Evolutionary conservation across 2,113 vertebrate genomes (phyloP), one percentile per base, ranked within the genome.

Genomic region (Ictalurus furcatus): DNA sequence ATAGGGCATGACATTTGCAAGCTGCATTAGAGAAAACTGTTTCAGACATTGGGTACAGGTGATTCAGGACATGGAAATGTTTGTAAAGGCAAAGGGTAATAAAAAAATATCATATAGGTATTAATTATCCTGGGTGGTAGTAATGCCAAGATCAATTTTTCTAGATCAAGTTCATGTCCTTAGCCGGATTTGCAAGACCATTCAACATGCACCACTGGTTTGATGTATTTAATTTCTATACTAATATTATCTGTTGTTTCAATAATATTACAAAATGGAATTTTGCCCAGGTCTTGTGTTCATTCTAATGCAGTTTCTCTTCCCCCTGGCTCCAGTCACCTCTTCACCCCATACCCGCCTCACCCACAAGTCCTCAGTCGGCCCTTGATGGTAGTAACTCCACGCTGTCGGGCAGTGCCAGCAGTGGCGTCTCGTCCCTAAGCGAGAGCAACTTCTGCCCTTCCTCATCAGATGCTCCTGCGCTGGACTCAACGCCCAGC

Each of bases 331-430:
- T 1, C 88, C 94, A 98, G 98, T 98, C 97, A 19, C 97, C 97
- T 88, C 97, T 98, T 85, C 98, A 98, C 88, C 97, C 97, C 87
- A 99, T 98, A 94, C 98, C 98, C 94, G 98, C 98, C 90, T 98
- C 97, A 40, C 98, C 97, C 93, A 99, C 97, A 94, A 99, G 98
- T 96, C 98, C 97, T 0, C 97, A 97, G 94, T 98, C 97, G 86
- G 96, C 97, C 92, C 96, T 98, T 93, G 97, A 98, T 92, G 98
- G 98, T 95, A 99, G 97, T 96, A 99, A 97, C 93, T 99, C 97
- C 88, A 98, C 98, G 8, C 91, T 99, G 88, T 99, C 98, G 0
- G 98, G 97, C 94, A 99, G 98, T 21, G 97, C 97, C 94, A 99
- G 98, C 95, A 98, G 97, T 0, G 98, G 98, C 0, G 97, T 99